Base-by-base conservation (phyloP, 2,113 vertebrate species). In the Macroglossus sobrinus region DNA sequence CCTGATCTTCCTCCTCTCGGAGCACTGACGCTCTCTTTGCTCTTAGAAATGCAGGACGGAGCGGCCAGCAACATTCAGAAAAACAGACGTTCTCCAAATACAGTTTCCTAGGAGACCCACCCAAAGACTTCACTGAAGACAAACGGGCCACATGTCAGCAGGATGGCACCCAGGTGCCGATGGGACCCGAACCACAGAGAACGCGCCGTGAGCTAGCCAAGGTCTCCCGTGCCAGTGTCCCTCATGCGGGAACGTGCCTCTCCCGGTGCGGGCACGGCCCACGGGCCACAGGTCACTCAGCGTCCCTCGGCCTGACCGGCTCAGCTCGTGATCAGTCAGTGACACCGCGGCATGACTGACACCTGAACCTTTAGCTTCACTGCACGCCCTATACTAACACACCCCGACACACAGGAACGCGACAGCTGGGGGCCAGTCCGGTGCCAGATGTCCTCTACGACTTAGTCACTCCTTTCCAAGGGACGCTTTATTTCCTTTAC, bases 181-280 rank as follows among this genome's bases (percentile, higher is more conserved):
- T 4, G 1, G 55, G 53, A 89, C 28, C 59, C 71, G 28, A 61
- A 81, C 55, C 72, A 64, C 21, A 93, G 53, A 71, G 74, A 71
- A 12, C 10, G n/a, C 30, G 89, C 69, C 50, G 55, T 38, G 40
- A 63, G 66, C 21, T 21, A 45, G 79, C 50, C 64, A 21, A 8
- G 53, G 38, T 10, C 71, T 14, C 21, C 53, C 2, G 18, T 63
- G 1, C 19, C 47, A 9, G 4, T 0, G 4, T 33, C 15, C 76
- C 75, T 50, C 6, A 2, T 0, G 2, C 8, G 13, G 47, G 7
- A 6, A 4, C 18, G 4, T 7, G 18, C 21, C 57, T 9, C 1
- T 15, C 14, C 4, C 14, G 4, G 24, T 4, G 9, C 88, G 35
- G 33, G 53, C 71, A 5, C 4, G 26, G 43, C 14, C 33, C 19